Evolutionary conservation across 1,140 invertebrate genomes (phyloP).

Genomic region (Latrodectus geometricus): DNA sequence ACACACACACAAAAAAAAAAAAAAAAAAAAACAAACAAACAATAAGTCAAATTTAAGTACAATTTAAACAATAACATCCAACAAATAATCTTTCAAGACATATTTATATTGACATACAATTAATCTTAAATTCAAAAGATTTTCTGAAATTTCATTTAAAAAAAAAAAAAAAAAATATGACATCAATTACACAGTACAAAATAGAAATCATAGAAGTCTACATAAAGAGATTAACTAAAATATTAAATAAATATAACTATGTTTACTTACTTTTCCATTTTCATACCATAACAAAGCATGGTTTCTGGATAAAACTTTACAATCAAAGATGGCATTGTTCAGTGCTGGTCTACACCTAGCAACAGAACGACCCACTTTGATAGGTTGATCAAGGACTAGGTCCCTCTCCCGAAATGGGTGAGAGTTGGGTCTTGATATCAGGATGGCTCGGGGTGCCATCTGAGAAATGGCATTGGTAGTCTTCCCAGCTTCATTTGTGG

Average conservation of each 20-base stretch:
- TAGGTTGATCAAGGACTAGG: slow-evolving; percentile 79
- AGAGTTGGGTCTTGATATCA: slow-evolving; percentile 90
- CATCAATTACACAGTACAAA: background rate
- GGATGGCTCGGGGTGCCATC: slow-evolving; percentile 73
- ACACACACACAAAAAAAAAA: no score
- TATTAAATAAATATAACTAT: slow-evolving; percentile 7
- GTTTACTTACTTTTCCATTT: slow-evolving; percentile 79
- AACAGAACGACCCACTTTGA: slow-evolving; percentile 94
- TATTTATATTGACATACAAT: no score
- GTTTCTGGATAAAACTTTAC: slow-evolving; percentile 96
- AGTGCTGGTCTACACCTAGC: slow-evolving; percentile 83
- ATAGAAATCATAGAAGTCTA: slow-evolving; percentile 12
- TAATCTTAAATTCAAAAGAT: no score
- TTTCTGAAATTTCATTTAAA: no score
- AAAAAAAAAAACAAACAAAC: no score
- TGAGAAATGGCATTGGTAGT: background rate
- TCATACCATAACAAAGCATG: slow-evolving; percentile 97
- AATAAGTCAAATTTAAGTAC: no score
- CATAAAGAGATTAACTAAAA: slow-evolving; percentile 20
- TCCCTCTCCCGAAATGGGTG: slow-evolving; percentile 87
- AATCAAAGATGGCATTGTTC: slow-evolving; percentile 95
- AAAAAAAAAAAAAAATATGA: no score
- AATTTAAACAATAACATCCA: no score
- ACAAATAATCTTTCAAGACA: no score
- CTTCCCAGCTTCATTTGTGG: slow-evolving; percentile 58